Base-by-base conservation (phyloP, 2,797 vertebrate species). In the Anguilla anguilla region DNA sequence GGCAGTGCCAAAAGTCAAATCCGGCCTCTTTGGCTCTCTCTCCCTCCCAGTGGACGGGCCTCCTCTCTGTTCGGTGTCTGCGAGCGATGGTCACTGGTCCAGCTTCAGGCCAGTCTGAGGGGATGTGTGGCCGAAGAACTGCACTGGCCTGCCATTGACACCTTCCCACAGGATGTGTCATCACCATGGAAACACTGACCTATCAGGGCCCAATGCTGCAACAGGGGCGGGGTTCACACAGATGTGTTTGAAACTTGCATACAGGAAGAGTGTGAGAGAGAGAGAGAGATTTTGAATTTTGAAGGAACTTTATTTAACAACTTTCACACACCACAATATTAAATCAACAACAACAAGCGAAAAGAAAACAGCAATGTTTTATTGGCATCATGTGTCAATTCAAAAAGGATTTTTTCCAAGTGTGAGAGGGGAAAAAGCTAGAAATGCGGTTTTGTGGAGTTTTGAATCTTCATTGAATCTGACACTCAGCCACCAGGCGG, bases 111-210 rank as follows among this genome's bases (percentile, higher is more conserved):
- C 90, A 93, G 94, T 95, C 94, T 93, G 81, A 93, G 91, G 94
- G 94, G 94, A 95, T 94, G 93, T 86, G 93, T 91, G 91, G 89
- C 81, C 3, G 35, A 88, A 86, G 82, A 87, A 87, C 82, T 87
- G 85, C 84, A 87, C 93, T 92, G 86, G 93, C 93, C 86, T 51
- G 77, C 90, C 89, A 89, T 93, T 92, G 94, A 95, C 94, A 91
- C 93, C 90, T 92, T 91, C 91, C 92, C 85, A 91, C 90, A 87
- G 90, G 93, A 94, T 91, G 92, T 88, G 87, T 79, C 53, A 95
- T 97, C 94, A 94, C 96, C 96, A 96, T 96, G 93, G 96, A 95
- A 96, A 97, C 96, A 0, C 90, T 89, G 92, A 91, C 95, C 95
- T 95, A 94, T 91, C 91, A 92, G 93, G 91, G 93, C 89, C 88